These are phyloP conservation scores for Synanthedon vespiformis DNA, from an alignment of 2,888 invertebrate species.

Conservation along the genomic window DNA sequence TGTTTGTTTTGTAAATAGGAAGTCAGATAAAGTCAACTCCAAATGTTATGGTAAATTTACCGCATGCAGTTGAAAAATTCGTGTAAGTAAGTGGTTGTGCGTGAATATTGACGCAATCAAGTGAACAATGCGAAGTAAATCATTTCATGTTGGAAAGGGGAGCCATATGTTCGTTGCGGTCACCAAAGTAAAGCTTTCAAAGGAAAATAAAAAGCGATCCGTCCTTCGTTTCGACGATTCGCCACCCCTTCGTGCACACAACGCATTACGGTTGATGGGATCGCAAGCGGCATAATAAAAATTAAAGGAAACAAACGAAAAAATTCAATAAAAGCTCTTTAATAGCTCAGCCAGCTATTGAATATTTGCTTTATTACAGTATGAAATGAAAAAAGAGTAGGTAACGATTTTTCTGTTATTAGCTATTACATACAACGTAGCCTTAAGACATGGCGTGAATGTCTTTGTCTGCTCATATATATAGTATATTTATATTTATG, in stretches of 20 bases:
- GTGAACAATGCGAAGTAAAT: constrained; percentile 24
- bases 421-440: no score
- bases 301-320: constrained; percentile 38
- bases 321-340: not conserved
- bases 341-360: no score
- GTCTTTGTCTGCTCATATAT: no score
- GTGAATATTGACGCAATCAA: not conserved
- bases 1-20: not conserved
- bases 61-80: not conserved
- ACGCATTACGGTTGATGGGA: constrained; percentile 22
- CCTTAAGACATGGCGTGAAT: no score
- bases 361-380: no score
- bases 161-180: constrained; percentile 5
- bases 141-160: constrained; percentile 24
- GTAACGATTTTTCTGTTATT: no score
- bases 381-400: no score
- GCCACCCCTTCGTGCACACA: constrained; percentile 38
- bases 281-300: constrained; percentile 31
- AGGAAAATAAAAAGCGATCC: constrained; percentile 5
- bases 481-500: no score
- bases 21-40: not conserved
- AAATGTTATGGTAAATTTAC: not conserved
- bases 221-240: constrained; percentile 25
- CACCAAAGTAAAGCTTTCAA: constrained; percentile 1
- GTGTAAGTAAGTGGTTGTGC: not conserved